A percentile compares a stretch with the other conserved stretches of the same genome.
Evolutionary conservation across 92 coral and sea anemone genomes (phyloP).

Genomic region (Siderastrea siderea): DNA sequence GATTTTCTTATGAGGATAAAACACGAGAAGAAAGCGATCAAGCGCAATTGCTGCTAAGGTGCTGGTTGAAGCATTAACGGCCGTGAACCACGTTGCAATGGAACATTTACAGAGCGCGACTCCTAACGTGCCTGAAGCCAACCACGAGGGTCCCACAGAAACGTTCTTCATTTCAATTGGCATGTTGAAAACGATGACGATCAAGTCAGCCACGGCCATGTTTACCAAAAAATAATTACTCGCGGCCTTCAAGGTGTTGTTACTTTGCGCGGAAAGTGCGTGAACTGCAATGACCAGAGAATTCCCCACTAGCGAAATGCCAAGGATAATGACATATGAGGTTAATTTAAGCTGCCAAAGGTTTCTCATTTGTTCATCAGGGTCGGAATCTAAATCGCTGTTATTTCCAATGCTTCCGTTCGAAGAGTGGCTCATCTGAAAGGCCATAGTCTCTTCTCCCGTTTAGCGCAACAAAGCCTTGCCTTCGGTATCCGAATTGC

Average conservation of each 20-base stretch:
- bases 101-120: constrained; percentile 47
- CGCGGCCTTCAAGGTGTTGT: constrained; percentile 50
- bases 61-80: constrained; percentile 54
- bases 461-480: background rate
- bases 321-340: constrained; percentile 25
- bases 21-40: constrained; percentile 73
- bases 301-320: constrained; percentile 54
- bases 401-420: background rate
- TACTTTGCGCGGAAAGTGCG: background rate
- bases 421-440: background rate
- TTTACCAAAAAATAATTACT: constrained; percentile 68
- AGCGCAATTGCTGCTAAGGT: constrained; percentile 63
- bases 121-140: constrained; percentile 46
- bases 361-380: background rate
- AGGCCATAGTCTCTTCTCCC: background rate
- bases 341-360: constrained; percentile 29
- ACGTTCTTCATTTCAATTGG: constrained; percentile 48
- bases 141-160: constrained; percentile 47
- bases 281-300: constrained; percentile 45
- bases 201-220: constrained; percentile 60
- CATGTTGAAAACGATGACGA: constrained; percentile 57
- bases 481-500: too few species aligned
- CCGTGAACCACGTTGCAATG: constrained; percentile 42
- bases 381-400: too few species aligned
- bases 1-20: constrained; percentile 60